These are phyloP conservation scores for Lithophane semibrunnea DNA, from an alignment of 2,888 invertebrate species.

Conservation along the genomic window DNA sequence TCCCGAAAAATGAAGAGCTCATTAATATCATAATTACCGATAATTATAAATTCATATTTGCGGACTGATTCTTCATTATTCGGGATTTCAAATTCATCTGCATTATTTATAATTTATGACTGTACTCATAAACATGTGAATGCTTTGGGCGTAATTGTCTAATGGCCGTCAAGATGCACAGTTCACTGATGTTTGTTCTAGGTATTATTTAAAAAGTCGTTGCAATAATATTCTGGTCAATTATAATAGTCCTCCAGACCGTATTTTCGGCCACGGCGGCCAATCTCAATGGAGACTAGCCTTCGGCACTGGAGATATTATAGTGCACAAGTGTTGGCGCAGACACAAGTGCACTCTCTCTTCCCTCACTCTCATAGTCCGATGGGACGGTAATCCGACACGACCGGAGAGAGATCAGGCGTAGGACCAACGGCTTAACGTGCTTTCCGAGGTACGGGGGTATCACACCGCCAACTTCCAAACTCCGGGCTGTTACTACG, in stretches of 20 bases:
- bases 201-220: background rate
- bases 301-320: too few species aligned
- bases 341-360: too few species aligned
- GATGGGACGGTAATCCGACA: too few species aligned
- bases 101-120: conserved; percentile 7
- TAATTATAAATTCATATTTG: conserved; percentile 10
- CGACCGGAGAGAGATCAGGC: too few species aligned
- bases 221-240: background rate
- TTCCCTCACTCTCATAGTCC: too few species aligned
- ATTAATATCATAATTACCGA: background rate
- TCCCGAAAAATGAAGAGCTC: background rate
- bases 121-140: background rate
- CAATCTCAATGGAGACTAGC: too few species aligned
- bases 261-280: fast-evolving
- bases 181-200: background rate
- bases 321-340: too few species aligned
- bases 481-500: too few species aligned
- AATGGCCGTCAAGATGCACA: background rate
- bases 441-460: too few species aligned
- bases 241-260: background rate
- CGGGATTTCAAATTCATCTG: conserved; percentile 11
- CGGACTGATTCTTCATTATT: conserved; percentile 6
- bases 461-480: too few species aligned
- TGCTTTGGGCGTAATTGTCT: background rate
- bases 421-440: too few species aligned